Base-by-base conservation (phyloP, 1,140 invertebrate species). In the Elymnias hypermnestra region DNA sequence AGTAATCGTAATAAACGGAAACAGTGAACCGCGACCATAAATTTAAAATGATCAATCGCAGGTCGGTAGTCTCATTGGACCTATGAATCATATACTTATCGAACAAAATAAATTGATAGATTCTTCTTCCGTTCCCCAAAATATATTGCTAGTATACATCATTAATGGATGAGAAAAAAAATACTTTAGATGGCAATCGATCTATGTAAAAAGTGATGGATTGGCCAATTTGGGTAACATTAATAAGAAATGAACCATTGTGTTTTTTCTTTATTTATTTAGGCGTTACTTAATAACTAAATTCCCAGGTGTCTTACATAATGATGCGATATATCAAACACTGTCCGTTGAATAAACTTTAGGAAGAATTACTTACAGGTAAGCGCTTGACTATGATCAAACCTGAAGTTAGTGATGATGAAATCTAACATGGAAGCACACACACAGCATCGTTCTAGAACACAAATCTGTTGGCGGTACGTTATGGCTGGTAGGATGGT, bases 11-110 rank as follows among this genome's bases (percentile, higher is more conserved):
- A 21, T 14, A 36, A 21, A 21, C n/a, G 8, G 2, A 36, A 8
- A 18, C 29, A 25, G 17, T 8, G 18, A 23, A 31, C 29, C 37
- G 17, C 17, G 40, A 26, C 44, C 45, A 35, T 56, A 44, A 57
- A 52, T 48, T 45, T 47, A 35, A 45, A 51, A 43, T 43, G 48
- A 52, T 57, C 39, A 44, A 57, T 51, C 48, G 43, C 33, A 36
- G 40, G 28, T 42, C 19, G 10, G 18, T 5, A 15, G 9, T 45
- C 54, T 52, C 54, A 40, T 28, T 17, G 39, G 39, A 25, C 15
- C 12, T 19, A 39, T 52, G 12, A 25, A 40, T 52, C 28, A 52
- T 45, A 15, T 8, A 33, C 29, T 21, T 19, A 10, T 36, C 15
- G 17, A 19, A 19, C 33, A 21, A 9, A 36, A 36, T 18, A 21